Conservation (phyloP, 2,113 vertebrate genomes). For the Cairina moschata region DNA sequence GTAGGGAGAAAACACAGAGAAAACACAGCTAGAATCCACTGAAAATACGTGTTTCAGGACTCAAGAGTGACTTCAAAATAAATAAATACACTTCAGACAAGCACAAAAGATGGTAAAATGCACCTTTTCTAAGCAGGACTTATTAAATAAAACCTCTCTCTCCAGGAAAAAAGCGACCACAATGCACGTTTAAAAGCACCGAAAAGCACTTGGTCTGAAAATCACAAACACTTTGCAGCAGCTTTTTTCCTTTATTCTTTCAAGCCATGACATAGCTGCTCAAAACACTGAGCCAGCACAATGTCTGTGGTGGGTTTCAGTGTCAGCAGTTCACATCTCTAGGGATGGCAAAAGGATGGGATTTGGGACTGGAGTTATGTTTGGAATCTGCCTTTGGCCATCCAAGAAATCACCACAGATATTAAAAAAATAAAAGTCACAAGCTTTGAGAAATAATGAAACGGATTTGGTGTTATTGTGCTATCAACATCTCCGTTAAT, state of each 20-base stretch:
- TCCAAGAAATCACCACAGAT: neutral
- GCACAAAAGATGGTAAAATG: slow-evolving; percentile 7
- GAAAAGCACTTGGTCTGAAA: neutral
- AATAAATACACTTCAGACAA: neutral
- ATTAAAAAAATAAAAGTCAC: neutral
- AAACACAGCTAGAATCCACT: neutral
- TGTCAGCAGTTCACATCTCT: accelerated
- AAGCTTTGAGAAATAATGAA: neutral
- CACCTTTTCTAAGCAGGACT: neutral
- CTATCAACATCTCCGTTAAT: accelerated
- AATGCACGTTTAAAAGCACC: neutral
- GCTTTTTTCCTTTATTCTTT: neutral
- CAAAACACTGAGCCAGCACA: neutral
- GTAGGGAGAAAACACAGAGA: neutral
- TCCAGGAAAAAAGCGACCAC: neutral
- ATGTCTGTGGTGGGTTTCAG: neutral
- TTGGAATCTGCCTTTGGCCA: neutral
- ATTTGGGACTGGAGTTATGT: neutral
- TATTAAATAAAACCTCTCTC: neutral
- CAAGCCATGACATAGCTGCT: neutral
- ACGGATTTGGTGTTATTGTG: accelerated
- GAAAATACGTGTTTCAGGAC: neutral
- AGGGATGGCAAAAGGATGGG: neutral
- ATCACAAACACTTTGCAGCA: neutral
- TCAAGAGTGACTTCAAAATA: neutral